Evolutionary conservation across 2,888 invertebrate genomes (phyloP).

Genomic region (Flabesymbios commensalis): DNA sequence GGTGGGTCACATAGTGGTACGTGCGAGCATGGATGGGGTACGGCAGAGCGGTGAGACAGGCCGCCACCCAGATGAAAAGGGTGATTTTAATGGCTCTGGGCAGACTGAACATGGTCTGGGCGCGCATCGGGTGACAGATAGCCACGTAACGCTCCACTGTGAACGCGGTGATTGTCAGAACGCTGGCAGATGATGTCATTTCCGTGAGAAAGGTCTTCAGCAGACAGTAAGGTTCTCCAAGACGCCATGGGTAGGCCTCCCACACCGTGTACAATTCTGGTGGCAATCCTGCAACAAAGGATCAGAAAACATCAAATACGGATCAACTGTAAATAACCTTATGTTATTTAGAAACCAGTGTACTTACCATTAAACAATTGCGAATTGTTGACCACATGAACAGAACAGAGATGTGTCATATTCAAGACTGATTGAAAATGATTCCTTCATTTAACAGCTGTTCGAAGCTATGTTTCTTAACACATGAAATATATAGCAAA

Average conservation of each 20-base stretch:
- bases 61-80: conserved; percentile 75
- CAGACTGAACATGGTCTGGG: conserved; percentile 81
- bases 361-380: too few relatives aligned
- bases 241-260: conserved; percentile 62
- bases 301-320: background rate
- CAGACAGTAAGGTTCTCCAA: conserved; percentile 61
- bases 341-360: too few relatives aligned
- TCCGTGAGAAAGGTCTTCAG: conserved; percentile 63
- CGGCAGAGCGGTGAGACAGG: conserved; percentile 71
- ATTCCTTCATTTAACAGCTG: too few relatives aligned
- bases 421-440: too few relatives aligned
- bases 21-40: conserved; percentile 51
- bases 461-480: too few relatives aligned
- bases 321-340: too few relatives aligned
- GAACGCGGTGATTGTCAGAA: conserved; percentile 88
- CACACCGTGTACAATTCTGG: conserved; percentile 63
- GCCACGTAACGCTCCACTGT: conserved; percentile 86
- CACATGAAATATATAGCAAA: too few relatives aligned
- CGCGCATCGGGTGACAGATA: conserved; percentile 84
- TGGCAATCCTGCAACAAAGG: conserved; percentile 59
- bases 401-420: too few relatives aligned
- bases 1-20: conserved; percentile 41
- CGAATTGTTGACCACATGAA: too few relatives aligned
- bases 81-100: conserved; percentile 81
- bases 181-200: conserved; percentile 83